These are phyloP conservation scores for Diorhabda carinulata DNA, from an alignment of 1,140 invertebrate species.

Conservation along the genomic window DNA sequence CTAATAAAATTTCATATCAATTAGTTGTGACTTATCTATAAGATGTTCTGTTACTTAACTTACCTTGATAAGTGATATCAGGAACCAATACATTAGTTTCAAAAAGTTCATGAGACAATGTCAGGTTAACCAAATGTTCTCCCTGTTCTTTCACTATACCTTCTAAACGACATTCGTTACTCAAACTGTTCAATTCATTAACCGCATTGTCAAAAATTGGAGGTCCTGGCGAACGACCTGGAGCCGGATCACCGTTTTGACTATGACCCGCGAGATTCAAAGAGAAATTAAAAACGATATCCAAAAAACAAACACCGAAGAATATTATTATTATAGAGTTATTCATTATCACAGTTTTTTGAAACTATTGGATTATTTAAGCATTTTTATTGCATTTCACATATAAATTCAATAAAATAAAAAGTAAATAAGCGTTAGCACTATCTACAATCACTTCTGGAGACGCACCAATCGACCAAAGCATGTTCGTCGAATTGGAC, in stretches of 20 bases:
- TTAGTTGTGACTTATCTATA: too few species aligned
- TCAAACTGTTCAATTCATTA: not conserved
- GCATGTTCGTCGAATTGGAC: conserved; percentile 1
- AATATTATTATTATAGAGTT: conserved; percentile 3
- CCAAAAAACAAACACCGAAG: conserved; percentile 2
- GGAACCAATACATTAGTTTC: conserved; percentile 25
- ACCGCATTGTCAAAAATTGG: conserved; percentile 18
- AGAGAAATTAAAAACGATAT: conserved; percentile 19
- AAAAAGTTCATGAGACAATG: conserved; percentile 28
- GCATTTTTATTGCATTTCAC: conserved; percentile 7
- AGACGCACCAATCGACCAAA: not conserved
- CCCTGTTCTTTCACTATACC: conserved; percentile 11
- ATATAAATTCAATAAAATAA: conserved; percentile 9
- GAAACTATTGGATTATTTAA: not conserved
- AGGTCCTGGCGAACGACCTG: conserved; percentile 45
- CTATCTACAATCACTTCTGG: not conserved
- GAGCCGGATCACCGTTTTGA: conserved; percentile 41
- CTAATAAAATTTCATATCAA: too few species aligned
- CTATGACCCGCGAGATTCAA: conserved; percentile 17
- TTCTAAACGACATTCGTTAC: conserved; percentile 8
- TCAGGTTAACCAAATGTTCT: conserved; percentile 14
- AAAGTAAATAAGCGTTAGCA: not conserved
- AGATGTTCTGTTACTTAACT: too few species aligned
- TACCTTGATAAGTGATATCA: conserved; percentile 35
- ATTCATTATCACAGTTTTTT: conserved; percentile 18